Base-by-base conservation (phyloP, 2,113 vertebrate species). In the Rhea americana region DNA sequence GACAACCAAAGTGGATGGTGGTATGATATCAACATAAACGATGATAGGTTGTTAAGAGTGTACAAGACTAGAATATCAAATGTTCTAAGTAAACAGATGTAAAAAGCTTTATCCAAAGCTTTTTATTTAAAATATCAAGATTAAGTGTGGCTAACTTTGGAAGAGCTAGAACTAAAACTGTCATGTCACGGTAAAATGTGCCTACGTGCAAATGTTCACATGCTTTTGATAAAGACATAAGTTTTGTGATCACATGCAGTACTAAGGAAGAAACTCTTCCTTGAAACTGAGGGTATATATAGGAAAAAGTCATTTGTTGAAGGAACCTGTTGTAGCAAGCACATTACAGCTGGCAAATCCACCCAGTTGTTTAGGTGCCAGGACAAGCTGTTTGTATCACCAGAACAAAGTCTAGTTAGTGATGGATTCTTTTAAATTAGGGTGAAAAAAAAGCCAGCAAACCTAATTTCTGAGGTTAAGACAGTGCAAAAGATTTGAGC, bases 221-320 rank as follows among this genome's bases (percentile, higher is more conserved):
- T 55, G 50, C 35, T 77, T 88, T 58, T 67, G 18, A 19, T 63
- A 47, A 92, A 88, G 35, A 75, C 2, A 0, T 5, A 56, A 50
- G 24, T 81, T 83, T 77, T 55, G 58, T 0, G 0, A 66, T 30
- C 3, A 9, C 59, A 39, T 41, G 63, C 30, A 77, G 2, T 22
- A 30, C 5, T 51, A 50, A 11, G 9, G 24, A 45, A 81, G 48
- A 24, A 77, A 77, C 73, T 50, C 9, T 5, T 89, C 41, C 19
- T 65, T 84, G 50, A 35, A 61, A 48, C 17, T 61, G 48, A 13
- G 32, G 4, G 18, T 32, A 70, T 73, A 9, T 30, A 56, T 30
- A 56, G 16, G 8, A 28, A 22, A 35, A 35, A 35, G 35, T 28
- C 53, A 56, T 56, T 56, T 56, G 20, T 61, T 86, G 59, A 89